Evolutionary conservation across 2,888 invertebrate genomes (phyloP).

Genomic region (Microctonus hyperodae): DNA sequence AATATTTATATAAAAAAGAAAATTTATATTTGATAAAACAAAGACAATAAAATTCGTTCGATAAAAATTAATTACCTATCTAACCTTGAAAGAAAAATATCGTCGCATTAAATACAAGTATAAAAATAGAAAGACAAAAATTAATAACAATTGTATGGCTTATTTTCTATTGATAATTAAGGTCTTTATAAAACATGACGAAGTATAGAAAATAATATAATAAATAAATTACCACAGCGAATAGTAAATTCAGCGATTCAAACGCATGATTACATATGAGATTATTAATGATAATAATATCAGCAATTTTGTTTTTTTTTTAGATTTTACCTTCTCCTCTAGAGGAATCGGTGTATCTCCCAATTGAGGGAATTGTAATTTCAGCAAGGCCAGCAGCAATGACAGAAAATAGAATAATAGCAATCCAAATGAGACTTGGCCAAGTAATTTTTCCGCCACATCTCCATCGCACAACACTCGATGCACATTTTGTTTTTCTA

Average conservation of each 20-base stretch:
- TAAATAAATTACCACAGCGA: neutral
- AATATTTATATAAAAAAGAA: too few species aligned
- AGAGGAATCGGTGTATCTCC: slow-evolving; percentile 20
- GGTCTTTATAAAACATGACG: neutral
- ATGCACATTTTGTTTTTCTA: slow-evolving; percentile 48
- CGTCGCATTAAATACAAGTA: neutral
- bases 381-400: slow-evolving; percentile 30
- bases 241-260: neutral
- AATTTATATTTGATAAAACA: too few species aligned
- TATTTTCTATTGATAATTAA: neutral
- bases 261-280: too few species aligned
- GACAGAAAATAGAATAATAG: slow-evolving; percentile 31
- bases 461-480: slow-evolving; percentile 58
- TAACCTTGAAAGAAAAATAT: neutral
- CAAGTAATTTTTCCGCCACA: neutral
- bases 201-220: neutral
- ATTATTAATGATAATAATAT: neutral
- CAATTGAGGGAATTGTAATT: slow-evolving; percentile 21
- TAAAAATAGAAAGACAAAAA: neutral
- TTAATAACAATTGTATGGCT: neutral
- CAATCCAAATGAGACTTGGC: slow-evolving; percentile 28
- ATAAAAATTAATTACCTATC: neutral
- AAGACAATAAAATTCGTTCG: too few species aligned
- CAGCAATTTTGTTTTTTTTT: too few species aligned
- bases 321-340: slow-evolving; percentile 18